These are phyloP conservation scores for Tinea trinotella DNA, from an alignment of 2,888 invertebrate species.

Conservation along the genomic window DNA sequence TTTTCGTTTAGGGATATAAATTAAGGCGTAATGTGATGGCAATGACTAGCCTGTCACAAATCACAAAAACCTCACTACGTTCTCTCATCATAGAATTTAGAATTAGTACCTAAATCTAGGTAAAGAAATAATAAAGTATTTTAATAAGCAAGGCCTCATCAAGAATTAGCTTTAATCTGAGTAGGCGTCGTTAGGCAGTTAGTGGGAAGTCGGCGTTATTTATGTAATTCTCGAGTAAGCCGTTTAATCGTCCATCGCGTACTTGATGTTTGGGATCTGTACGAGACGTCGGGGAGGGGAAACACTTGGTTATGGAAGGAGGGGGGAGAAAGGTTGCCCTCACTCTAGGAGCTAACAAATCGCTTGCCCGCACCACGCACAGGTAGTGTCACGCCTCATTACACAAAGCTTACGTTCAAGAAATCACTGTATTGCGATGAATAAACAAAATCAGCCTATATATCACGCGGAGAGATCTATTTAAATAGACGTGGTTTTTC, in stretches of 20 bases:
- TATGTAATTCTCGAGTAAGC: constrained; percentile 49
- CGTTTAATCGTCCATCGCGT: constrained; percentile 52
- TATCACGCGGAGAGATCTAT: constrained; percentile 9
- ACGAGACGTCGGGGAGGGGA: constrained; percentile 30
- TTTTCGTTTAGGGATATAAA: too few relatives aligned
- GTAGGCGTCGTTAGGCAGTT: constrained; percentile 34
- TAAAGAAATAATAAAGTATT: constrained; percentile 1
- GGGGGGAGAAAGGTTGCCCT: constrained; percentile 29
- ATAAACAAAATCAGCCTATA: constrained; percentile 38
- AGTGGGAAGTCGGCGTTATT: constrained; percentile 39
- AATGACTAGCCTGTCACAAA: too few relatives aligned
- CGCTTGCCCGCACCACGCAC: constrained; percentile 43
- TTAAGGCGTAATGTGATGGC: too few relatives aligned
- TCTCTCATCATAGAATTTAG: too few relatives aligned
- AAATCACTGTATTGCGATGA: constrained; percentile 44
- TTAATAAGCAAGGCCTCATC: constrained; percentile 31
- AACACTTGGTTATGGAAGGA: constrained; percentile 19
- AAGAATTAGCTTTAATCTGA: constrained; percentile 39
- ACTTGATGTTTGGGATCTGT: constrained; percentile 46
- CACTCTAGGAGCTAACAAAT: constrained; percentile 42
- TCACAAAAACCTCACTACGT: too few relatives aligned
- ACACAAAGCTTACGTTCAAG: constrained; percentile 48
- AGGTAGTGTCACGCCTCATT: constrained; percentile 60
- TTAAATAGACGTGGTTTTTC: neutral
- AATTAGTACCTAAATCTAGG: too few relatives aligned